Conservation (phyloP, 2,797 vertebrate species). For the Megaceryle alcyon region DNA sequence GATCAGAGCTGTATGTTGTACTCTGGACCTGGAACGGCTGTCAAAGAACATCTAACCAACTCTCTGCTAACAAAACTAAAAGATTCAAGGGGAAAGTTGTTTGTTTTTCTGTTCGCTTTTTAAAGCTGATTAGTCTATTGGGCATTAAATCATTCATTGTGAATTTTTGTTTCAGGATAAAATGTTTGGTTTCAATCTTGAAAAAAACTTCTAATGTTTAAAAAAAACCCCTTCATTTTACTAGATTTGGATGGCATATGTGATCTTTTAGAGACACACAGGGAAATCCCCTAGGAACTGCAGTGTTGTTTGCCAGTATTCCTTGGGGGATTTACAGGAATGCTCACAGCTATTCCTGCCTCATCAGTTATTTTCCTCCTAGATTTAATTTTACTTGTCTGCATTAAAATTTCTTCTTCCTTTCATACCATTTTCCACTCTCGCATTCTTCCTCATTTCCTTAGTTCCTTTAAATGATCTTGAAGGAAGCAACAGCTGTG, state of each 20-base stretch:
- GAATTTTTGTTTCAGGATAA: conserved; percentile 55
- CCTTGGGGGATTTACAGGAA: background rate
- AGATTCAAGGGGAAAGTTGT: background rate
- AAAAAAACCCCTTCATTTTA: conserved; percentile 23
- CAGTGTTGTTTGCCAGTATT: background rate
- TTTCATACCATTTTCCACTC: conserved; percentile 2
- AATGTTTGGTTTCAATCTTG: conserved; percentile 31
- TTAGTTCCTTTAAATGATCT: conserved; percentile 13
- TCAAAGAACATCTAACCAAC: conserved; percentile 55
- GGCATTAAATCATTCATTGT: conserved; percentile 61
- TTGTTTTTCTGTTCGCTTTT: background rate
- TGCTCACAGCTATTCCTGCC: background rate
- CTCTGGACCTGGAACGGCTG: conserved; percentile 52
- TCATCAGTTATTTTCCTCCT: conserved; percentile 43
- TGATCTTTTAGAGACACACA: background rate
- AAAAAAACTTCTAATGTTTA: background rate
- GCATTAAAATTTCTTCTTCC: background rate
- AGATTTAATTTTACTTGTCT: conserved; percentile 39
- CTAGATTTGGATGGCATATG: conserved; percentile 10
- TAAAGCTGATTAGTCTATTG: conserved; percentile 42
- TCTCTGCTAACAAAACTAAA: conserved; percentile 26
- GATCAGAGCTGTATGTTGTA: conserved; percentile 64
- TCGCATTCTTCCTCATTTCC: conserved; percentile 20
- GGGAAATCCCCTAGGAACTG: background rate
- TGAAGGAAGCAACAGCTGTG: conserved; percentile 15